Percentiles rank a stretch among this genome's conserved stretches.
Conservation (phyloP, 1,140 invertebrate genomes). For the Drosophila nigrodunni region DNA sequence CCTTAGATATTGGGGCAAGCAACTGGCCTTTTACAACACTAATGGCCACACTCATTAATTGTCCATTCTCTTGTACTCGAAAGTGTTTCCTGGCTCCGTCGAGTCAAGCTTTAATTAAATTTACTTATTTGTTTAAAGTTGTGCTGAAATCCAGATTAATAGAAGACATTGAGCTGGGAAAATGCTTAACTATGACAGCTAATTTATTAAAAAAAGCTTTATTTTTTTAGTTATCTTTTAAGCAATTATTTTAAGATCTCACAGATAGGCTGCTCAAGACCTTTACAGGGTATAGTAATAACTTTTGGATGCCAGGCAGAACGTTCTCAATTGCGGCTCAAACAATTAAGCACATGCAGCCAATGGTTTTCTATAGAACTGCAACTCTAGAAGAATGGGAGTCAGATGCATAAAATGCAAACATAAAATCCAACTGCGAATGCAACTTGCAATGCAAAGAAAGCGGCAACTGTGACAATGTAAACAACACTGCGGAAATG, state of each 20-base stretch:
- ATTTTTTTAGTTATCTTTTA: too few species aligned
- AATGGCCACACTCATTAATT: conserved; percentile 50
- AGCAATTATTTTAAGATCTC: neutral
- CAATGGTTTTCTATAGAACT: conserved; percentile 34
- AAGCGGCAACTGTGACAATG: conserved; percentile 80
- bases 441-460: conserved; percentile 67
- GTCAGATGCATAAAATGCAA: conserved; percentile 75
- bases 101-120: conserved; percentile 26
- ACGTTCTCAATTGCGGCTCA: conserved; percentile 26
- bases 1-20: neutral
- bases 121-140: conserved; percentile 3
- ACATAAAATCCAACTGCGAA: conserved; percentile 76
- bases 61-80: neutral
- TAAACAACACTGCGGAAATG: conserved; percentile 69
- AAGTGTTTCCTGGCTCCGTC: conserved; percentile 19
- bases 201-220: too few species aligned
- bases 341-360: conserved; percentile 72
- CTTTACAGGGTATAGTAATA: conserved; percentile 2
- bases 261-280: too few species aligned
- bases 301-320: conserved; percentile 27
- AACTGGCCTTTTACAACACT: conserved; percentile 5
- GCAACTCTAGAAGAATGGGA: conserved; percentile 10
- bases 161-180: neutral
- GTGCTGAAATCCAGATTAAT: neutral
- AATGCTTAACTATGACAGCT: too few species aligned